Percentiles rank a stretch among this genome's conserved stretches.
Conservation (phyloP, 2,797 vertebrate genomes). For the Heteromormyrus szaboi region DNA sequence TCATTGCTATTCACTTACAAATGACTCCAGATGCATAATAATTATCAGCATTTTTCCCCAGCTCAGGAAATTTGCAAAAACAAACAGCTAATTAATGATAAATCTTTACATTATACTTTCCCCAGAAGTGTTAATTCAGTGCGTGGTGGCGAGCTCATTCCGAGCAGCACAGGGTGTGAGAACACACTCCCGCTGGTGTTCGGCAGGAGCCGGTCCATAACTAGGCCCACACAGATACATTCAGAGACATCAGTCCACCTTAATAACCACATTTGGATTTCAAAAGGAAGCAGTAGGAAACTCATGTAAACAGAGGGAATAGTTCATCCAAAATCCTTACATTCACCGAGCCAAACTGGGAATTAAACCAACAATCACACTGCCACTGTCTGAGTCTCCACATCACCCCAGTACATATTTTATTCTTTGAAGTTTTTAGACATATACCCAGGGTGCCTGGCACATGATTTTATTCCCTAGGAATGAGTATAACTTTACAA, state of each 20-base stretch:
- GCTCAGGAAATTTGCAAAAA: background rate
- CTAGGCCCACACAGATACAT: background rate
- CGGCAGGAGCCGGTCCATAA: background rate
- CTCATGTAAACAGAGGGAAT: background rate
- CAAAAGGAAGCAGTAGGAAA: background rate
- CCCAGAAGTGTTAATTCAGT: background rate
- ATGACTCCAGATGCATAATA: slow-evolving; percentile 6
- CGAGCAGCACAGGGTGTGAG: background rate
- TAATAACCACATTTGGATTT: background rate
- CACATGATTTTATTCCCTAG: background rate
- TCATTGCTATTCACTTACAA: background rate
- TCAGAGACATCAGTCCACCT: background rate
- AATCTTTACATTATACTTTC: slow-evolving; percentile 4
- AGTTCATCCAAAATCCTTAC: background rate
- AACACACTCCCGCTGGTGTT: background rate
- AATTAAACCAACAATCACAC: background rate
- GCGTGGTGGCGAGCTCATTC: background rate
- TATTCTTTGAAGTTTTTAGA: background rate
- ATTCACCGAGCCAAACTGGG: background rate
- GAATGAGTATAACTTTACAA: background rate
- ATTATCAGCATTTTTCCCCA: background rate
- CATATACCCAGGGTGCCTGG: background rate
- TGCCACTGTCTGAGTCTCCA: background rate
- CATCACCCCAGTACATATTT: background rate
- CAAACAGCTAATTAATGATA: background rate